Percentiles rank a stretch among this genome's conserved stretches.
These are phyloP conservation scores for Labroides dimidiatus DNA, from an alignment of 2,797 vertebrate genomes.

Conservation along the genomic window DNA sequence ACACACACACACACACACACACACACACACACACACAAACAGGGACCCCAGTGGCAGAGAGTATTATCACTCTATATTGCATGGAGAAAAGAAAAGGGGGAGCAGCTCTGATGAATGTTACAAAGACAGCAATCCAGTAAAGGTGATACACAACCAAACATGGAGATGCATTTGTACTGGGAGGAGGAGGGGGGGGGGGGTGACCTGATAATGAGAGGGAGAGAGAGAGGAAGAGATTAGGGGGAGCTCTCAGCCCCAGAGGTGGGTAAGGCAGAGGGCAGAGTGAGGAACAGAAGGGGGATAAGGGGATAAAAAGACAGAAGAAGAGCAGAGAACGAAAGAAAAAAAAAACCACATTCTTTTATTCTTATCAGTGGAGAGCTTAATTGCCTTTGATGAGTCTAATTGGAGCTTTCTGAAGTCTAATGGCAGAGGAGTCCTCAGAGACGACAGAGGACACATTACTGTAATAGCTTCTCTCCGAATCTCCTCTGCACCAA, in stretches of 20 bases:
- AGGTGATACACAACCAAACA: conserved; percentile 83
- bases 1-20: conserved; percentile 32
- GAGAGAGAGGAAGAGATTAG: conserved; percentile 51
- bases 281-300: conserved; percentile 70
- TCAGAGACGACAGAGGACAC: conserved; percentile 77
- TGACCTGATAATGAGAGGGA: conserved; percentile 71
- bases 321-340: conserved; percentile 70
- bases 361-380: conserved; percentile 84
- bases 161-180: conserved; percentile 75
- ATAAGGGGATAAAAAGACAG: conserved; percentile 77
- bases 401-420: conserved; percentile 83
- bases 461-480: conserved; percentile 78
- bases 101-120: conserved; percentile 76
- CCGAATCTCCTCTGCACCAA: conserved; percentile 68
- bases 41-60: conserved; percentile 61
- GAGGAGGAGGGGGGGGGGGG: not conserved
- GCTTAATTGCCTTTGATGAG: conserved; percentile 85
- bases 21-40: conserved; percentile 31
- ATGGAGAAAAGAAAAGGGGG: conserved; percentile 74
- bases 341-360: conserved; percentile 72
- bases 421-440: conserved; percentile 83
- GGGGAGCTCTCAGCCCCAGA: conserved; percentile 67
- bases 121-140: conserved; percentile 76
- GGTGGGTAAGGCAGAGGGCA: conserved; percentile 77
- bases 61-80: conserved; percentile 80